Evolutionary conservation across 1,140 invertebrate species (phyloP).

Genomic region (Cataglyphis hispanica): DNA sequence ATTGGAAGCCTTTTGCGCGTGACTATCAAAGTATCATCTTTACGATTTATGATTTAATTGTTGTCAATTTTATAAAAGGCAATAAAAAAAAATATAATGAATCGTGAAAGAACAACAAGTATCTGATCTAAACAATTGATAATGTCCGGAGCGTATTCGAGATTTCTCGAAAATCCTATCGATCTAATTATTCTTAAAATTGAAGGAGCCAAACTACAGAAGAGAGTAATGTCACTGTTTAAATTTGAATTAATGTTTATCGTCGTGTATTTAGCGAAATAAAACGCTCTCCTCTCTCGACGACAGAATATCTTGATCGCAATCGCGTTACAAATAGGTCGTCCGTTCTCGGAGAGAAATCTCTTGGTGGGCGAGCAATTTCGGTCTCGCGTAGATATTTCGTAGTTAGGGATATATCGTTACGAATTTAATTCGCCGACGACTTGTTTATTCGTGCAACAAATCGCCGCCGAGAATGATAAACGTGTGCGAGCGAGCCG

Average conservation of each 20-base stretch:
- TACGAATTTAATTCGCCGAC: conserved; percentile 41
- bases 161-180: not conserved
- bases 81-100: no score
- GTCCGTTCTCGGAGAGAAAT: not conserved
- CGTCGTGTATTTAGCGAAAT: not conserved
- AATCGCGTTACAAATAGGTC: conserved; percentile 4
- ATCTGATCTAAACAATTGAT: not conserved
- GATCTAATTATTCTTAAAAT: conserved; percentile 7
- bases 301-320: conserved; percentile 26
- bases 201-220: not conserved
- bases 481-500: conserved; percentile 33
- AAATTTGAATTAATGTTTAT: conserved; percentile 1
- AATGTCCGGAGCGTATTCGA: conserved; percentile 8
- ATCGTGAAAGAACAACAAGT: not conserved
- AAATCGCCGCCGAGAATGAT: conserved; percentile 39
- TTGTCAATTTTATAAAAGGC: not conserved
- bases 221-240: not conserved
- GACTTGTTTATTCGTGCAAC: conserved; percentile 46
- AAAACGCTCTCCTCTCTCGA: not conserved
- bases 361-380: not conserved
- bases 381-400: conserved; percentile 15
- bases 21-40: not conserved
- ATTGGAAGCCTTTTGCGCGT: conserved; percentile 25
- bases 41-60: conserved; percentile 1
- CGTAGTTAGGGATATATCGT: not conserved